Evolutionary conservation across 2,797 vertebrate species (phyloP), one percentile per base, ranked within the genome.

Genomic region (Crenuchus spilurus): DNA sequence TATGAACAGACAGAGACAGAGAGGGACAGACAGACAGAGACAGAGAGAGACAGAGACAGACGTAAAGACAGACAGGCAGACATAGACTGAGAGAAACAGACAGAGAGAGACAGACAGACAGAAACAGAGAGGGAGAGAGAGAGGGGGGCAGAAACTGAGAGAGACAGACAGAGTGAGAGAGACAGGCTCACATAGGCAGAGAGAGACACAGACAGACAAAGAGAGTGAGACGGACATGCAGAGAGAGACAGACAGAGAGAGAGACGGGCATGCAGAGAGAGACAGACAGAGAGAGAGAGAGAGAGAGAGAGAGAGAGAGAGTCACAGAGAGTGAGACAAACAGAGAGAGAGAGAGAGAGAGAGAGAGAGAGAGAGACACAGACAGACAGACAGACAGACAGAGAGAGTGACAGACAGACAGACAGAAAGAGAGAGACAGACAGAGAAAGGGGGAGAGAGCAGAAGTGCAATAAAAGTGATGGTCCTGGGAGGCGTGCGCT

Each of bases 401-500:
- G 26, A 48, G n/a, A 18, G 24, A 18, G 31, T 16, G 30, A 13
- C 5, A 22, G 46, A 37, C 1, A 6, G 10, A 6, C 8, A 26
- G 30, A 24, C 10, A 20, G 4, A 14, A 30, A 28, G 33, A 28
- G 44, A 1, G 22, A 10, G 35, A 10, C 28, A 6, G 39, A 4
- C 42, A 26, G 54, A 5, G 62, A 13, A 46, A 41, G 70, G 26
- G 61, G 14, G 64, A 44, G 76, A 49, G 63, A 35, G 69, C n/a
- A 51, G 41, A 72, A 51, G 52, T 6, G 70, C 71, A 84, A 84
- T 82, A 82, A 84, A 80, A 78, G 77, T 70, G 72, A 49, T 20
- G 49, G 77, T 75, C 61, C 70, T 69, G 41, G 42, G 48, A 68
- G 77, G 72, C 62, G 70, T 69, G 31, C 72, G 77, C 83, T 83